Evolutionary conservation across 2,888 invertebrate species (phyloP), one percentile per base, ranked within the genome.

Genomic region (Allygus modestus): DNA sequence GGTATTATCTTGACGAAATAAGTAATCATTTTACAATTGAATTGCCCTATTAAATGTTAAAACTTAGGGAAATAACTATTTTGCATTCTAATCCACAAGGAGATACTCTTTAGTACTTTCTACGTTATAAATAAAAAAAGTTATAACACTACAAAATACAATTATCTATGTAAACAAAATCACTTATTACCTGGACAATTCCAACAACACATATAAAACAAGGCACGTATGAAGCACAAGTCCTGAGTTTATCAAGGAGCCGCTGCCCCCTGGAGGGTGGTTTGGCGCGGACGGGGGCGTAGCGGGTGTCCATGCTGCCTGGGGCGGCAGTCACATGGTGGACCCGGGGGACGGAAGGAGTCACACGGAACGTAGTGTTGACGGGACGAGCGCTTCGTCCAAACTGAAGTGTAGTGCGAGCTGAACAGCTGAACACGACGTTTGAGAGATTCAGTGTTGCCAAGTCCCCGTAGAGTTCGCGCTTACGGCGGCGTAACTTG

Each of bases 171-270:
- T n/a, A n/a, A n/a, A n/a, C n/a, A n/a, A n/a, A n/a, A n/a, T n/a
- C n/a, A n/a, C n/a, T n/a, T n/a, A n/a, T n/a, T 77, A 77, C 77
- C 77, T 77, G 77, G n/a, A 77, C 77, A 28, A 77, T 43, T 12
- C 51, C 77, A 1, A 77, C 77, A 20, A 51, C 46, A 28, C 77
- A 77, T 15, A 77, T 51, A 28, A 77, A 77, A 1, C 51, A 77
- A 51, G 77, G 77, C 46, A 77, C 77, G 77, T 77, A 51, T 7
- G 77, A 0, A 15, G 46, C 28, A 17, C 43, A 51, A 1, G 23
- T 41, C 28, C 4, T 26, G 51, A 77, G 46, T 23, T 2, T 31
- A n/a, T 71, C 20, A 9, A 31, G 12, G 71, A 7, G 1, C 41
- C 73, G 7, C 12, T 31, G 17, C 17, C 31, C 9, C 12, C 5